Evolutionary conservation across 30 jellyfish, hydroid and myxozoan species (phyloP), one percentile per base, ranked within the genome.

Genomic region (Euphysa ruthae): DNA sequence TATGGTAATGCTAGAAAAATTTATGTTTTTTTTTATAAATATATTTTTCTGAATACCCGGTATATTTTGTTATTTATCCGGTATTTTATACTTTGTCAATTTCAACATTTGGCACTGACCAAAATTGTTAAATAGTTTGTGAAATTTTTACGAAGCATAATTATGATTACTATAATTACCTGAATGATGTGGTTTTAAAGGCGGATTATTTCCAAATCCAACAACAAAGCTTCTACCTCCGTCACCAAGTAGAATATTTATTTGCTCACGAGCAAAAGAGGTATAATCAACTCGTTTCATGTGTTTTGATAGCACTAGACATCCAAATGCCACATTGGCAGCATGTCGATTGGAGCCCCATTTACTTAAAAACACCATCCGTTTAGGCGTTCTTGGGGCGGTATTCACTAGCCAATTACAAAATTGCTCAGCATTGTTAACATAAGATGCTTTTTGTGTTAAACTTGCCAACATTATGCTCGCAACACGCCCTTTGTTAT

Each of bases 331-430:
- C 15, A 81, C 92, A 26, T 81, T 81, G 14, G 94, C 94, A 2
- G 91, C 91, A 23, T 71, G 94, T 25, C 91, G 30, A 71, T 72
- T 81, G 14, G 94, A 20, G 21, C 94, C 94, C 91, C 91, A 81
- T 55, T 73, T 43, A n/a, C 61, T 26, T 49, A 81, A 35, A 55
- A 26, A 71, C n/a, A 73, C 94, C 61, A 81, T 54, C 0, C 94
- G 91, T 6, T 42, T 49, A 2, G 91, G 90, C 13, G 94, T 81
- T 24, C 75, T 46, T 8, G 52, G 70, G 24, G 57, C 58, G 23
- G 38, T 62, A 5, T 43, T 35, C 4, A 4, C 0, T 51, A 65
- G 4, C 70, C 73, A 22, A 21, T 73, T 43, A 38, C 90, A 73
- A 65, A 81, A 81, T 13, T 43, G n/a, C 0, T 74, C 66, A 1